Evolutionary conservation across 2,113 vertebrate species (phyloP).

Genomic region (Burhinus oedicnemus): DNA sequence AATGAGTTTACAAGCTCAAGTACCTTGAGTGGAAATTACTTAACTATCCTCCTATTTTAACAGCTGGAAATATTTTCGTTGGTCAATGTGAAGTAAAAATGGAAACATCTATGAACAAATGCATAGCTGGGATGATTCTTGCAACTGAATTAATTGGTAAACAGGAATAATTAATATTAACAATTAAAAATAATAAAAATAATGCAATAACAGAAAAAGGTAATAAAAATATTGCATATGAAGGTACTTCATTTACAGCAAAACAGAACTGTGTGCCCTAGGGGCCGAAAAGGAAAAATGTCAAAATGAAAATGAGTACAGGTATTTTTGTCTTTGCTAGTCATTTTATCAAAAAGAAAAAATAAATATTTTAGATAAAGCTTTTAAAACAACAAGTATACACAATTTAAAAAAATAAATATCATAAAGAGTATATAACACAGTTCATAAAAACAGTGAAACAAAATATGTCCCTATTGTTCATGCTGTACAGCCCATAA

Average conservation of each 20-base stretch:
- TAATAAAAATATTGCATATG: not conserved
- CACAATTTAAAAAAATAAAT: not conserved
- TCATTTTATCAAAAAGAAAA: not conserved
- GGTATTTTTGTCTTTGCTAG: not conserved
- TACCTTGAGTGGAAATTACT: not conserved
- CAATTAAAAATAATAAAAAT: not conserved
- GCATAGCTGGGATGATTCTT: not conserved
- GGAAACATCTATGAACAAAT: not conserved
- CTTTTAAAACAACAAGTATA: not conserved
- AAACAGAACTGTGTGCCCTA: not conserved
- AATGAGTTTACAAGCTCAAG: conserved; percentile 21
- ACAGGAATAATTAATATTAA: not conserved
- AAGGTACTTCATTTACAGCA: not conserved
- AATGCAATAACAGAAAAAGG: not conserved
- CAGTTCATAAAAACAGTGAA: not conserved
- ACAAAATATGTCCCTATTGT: not conserved
- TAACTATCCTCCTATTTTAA: not conserved
- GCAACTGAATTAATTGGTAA: not conserved
- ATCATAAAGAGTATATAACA: not conserved
- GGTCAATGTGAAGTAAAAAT: not conserved
- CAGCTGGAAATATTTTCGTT: not conserved
- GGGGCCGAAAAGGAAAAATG: not conserved
- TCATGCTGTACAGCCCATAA: not conserved
- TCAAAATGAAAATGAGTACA: not conserved
- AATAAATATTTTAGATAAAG: not conserved